Conservation (phyloP, 1,140 invertebrate species). For the Leptopilina clavipes region DNA sequence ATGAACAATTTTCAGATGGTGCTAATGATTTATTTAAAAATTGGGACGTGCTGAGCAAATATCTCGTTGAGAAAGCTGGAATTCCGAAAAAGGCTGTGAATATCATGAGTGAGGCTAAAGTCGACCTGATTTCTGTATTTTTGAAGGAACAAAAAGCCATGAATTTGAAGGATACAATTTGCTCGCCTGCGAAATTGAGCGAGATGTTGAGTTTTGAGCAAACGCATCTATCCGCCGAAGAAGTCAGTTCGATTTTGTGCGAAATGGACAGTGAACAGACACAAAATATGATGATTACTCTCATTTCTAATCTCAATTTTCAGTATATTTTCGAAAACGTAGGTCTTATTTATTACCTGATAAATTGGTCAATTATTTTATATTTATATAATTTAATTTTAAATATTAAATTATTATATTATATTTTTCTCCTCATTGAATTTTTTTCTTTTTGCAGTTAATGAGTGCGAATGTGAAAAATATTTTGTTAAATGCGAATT, state of each 20-base stretch:
- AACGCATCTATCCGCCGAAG: constrained; percentile 58
- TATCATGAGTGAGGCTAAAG: constrained; percentile 61
- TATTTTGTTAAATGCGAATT: constrained; percentile 73
- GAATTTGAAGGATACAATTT: constrained; percentile 66
- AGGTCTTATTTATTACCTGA: constrained; percentile 41
- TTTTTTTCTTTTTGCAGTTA: constrained; percentile 61
- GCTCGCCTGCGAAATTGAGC: constrained; percentile 63
- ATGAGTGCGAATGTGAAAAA: constrained; percentile 71
- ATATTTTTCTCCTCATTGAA: too few species aligned
- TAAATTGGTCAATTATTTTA: not conserved
- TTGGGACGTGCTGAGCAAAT: constrained; percentile 65
- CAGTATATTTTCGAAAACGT: constrained; percentile 74
- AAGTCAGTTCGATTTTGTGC: constrained; percentile 73
- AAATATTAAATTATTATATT: too few species aligned
- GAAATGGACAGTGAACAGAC: constrained; percentile 68
- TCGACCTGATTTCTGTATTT: constrained; percentile 70
- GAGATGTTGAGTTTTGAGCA: constrained; percentile 64
- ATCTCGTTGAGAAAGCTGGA: constrained; percentile 61
- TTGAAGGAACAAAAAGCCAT: constrained; percentile 62
- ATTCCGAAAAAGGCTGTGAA: constrained; percentile 57
- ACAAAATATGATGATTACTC: constrained; percentile 68
- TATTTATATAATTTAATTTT: constrained; percentile 2
- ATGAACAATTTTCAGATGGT: constrained; percentile 57
- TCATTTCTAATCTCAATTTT: constrained; percentile 75
- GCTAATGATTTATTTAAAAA: constrained; percentile 68